A percentile compares a stretch with the other conserved stretches of the same genome.
Evolutionary conservation across 2,888 invertebrate genomes (phyloP).

Genomic region (Eupithecia exiguata): DNA sequence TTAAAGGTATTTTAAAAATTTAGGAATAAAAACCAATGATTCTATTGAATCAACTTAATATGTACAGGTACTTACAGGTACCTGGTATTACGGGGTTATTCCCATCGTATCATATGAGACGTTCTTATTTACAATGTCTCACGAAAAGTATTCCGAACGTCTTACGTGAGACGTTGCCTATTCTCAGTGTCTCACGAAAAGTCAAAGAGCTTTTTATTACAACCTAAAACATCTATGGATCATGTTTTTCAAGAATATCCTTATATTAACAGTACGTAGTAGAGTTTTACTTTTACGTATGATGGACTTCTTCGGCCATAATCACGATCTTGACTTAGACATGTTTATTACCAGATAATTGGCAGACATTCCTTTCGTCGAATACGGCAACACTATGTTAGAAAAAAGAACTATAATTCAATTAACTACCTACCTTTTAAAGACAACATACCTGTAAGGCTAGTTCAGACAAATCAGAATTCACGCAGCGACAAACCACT

Average conservation of each 20-base stretch:
- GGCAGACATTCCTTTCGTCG: not conserved
- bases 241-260: too few relatives aligned
- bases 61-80: too few relatives aligned
- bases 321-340: constrained; percentile 4
- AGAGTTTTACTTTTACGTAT: not conserved
- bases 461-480: not conserved
- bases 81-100: not conserved
- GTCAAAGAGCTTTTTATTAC: too few relatives aligned
- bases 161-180: too few relatives aligned
- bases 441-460: not conserved
- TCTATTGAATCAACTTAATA: not conserved
- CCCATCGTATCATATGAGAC: too few relatives aligned
- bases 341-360: constrained; percentile 7
- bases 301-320: not conserved
- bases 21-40: not conserved
- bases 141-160: too few relatives aligned
- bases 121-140: too few relatives aligned
- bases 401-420: constrained; percentile 3
- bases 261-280: not conserved
- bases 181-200: too few relatives aligned
- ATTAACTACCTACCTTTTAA: constrained; percentile 4
- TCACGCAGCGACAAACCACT: not conserved
- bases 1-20: not conserved
- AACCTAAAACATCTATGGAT: too few relatives aligned
- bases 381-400: not conserved